Evolutionary conservation across 2,888 invertebrate genomes (phyloP), one percentile per base, ranked within the genome.

Genomic region (Caenorhabditis sp.): DNA sequence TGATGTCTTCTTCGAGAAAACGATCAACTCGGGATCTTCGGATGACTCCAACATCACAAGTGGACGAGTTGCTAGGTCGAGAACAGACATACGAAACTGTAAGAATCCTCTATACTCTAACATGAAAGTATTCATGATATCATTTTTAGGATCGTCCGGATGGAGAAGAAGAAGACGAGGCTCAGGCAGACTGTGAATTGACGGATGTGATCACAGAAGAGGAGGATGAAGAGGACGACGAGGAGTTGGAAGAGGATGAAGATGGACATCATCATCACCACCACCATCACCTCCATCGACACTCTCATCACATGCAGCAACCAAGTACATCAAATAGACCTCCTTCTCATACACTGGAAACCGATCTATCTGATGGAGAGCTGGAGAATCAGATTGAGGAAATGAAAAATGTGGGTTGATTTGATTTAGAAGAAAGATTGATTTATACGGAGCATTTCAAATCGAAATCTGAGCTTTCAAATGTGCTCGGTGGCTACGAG

Each of bases 131-230:
- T 49, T 41, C 10, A 24, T 7, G 6, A 28, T 38, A 35, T 31
- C 24, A 35, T 49, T 58, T 69, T 12, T n/a, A 79, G 79, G 79
- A 70, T 54, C 79, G 56, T 16, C 79, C 64, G 1, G 70, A 68
- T 26, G 49, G 66, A 14, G 72, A 73, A 35, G 85, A 86, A 41
- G 89, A 90, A 16, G 88, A 89, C 22, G 89, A 87, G 31, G 84
- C 76, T 35, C 84, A 88, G 66, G 90, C 89, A 10, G 90, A 90
- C 51, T 85, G 88, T 35, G 89, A 89, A 44, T 66, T 88, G 70
- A 86, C 87, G 0, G 88, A 89, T 59, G 84, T 80, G 28, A 73
- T 83, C 22, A 77, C 83, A 6, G 89, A 89, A 47, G 87, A 86
- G 38, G 87, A 88, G 26, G 87, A 82, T 7, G 84, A 85, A 22